These are phyloP conservation scores for Uria aalge DNA, from an alignment of 2,113 vertebrate genomes.

Conservation along the genomic window DNA sequence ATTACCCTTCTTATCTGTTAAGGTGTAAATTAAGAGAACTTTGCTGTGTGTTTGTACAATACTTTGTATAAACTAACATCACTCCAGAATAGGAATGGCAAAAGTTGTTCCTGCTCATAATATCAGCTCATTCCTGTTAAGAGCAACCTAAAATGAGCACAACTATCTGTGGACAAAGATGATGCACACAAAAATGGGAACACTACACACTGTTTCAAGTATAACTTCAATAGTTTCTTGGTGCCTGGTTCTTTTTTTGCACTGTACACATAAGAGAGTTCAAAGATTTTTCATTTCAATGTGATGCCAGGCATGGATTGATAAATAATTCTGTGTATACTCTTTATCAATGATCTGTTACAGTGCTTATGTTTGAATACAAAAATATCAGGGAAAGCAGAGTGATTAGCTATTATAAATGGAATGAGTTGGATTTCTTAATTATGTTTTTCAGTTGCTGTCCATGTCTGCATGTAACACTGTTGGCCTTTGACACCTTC, in stretches of 20 bases:
- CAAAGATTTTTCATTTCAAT: neutral
- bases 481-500: neutral
- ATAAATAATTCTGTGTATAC: neutral
- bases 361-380: neutral
- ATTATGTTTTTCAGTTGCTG: neutral
- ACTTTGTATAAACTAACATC: neutral
- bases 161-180: neutral
- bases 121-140: neutral
- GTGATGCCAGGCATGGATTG: neutral
- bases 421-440: neutral
- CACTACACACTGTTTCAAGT: neutral
- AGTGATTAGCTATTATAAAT: neutral
- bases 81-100: neutral
- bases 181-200: neutral
- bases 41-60: neutral
- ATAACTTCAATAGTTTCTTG: neutral
- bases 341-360: neutral
- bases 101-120: neutral
- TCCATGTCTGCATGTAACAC: neutral
- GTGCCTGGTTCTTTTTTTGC: neutral
- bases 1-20: neutral
- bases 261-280: neutral
- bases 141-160: neutral
- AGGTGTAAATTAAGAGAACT: neutral
- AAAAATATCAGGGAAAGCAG: neutral